A percentile compares a stretch with the other conserved stretches of the same genome.
phyloP scores from a whole-genome alignment of 1,140 invertebrate species.

The Ephestia elutella region DNA sequence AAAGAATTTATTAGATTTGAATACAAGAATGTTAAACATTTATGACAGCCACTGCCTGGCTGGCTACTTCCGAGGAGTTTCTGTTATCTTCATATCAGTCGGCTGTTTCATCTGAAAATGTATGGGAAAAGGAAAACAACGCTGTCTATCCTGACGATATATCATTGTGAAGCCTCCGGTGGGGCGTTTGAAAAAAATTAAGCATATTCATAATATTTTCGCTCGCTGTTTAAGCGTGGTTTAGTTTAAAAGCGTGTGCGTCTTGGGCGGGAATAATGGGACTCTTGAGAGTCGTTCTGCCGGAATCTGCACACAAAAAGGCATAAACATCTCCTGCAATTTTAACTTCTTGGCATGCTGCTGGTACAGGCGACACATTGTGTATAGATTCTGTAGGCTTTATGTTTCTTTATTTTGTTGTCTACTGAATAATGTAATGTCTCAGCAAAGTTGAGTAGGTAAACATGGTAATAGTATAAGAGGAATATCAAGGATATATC shows the following conservation, averaged over 20 bases:
- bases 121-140: too few species aligned
- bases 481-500: too few species aligned
- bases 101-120: too few species aligned
- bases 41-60: too few species aligned
- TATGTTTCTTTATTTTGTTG: neutral
- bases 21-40: too few species aligned
- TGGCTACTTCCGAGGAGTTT: too few species aligned
- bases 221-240: constrained; percentile 38
- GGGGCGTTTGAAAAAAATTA: constrained; percentile 5
- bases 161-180: neutral
- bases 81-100: too few species aligned
- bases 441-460: too few species aligned
- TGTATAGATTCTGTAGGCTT: neutral
- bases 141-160: neutral
- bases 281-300: constrained; percentile 26
- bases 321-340: constrained; percentile 49
- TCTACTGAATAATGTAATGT: neutral
- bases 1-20: too few species aligned
- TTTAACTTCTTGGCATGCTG: constrained; percentile 53
- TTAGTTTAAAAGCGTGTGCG: constrained; percentile 52
- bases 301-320: constrained; percentile 27
- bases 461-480: too few species aligned
- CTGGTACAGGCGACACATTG: constrained; percentile 10
- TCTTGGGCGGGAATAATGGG: constrained; percentile 33
- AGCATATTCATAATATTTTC: constrained; percentile 17